These are phyloP conservation scores for Callipepla californica DNA, from an alignment of 2,113 vertebrate genomes.

Conservation along the genomic window DNA sequence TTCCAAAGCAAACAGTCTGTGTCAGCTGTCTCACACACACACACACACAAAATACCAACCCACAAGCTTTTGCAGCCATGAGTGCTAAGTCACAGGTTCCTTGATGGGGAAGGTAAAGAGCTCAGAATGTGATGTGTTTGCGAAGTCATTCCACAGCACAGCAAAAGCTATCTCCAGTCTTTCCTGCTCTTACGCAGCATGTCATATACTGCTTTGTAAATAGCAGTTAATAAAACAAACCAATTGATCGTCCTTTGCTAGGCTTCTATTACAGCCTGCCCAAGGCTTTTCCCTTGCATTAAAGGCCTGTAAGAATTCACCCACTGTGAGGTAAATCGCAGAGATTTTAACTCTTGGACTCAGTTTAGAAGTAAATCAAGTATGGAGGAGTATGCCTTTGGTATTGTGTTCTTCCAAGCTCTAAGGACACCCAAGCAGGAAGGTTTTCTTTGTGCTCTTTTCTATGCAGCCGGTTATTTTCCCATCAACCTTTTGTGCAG, in stretches of 20 bases:
- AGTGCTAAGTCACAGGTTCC: constrained; percentile 62
- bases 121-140: not conserved
- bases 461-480: constrained; percentile 45
- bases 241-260: not conserved
- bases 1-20: constrained; percentile 59
- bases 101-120: constrained; percentile 54
- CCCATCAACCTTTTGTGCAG: constrained; percentile 33
- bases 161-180: constrained; percentile 28
- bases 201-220: constrained; percentile 19
- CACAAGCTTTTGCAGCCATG: not conserved
- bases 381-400: not conserved
- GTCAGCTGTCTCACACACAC: constrained; percentile 55
- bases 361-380: not conserved
- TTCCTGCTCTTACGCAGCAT: not conserved
- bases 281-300: not conserved
- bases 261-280: not conserved
- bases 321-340: not conserved
- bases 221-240: constrained; percentile 15
- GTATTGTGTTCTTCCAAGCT: not conserved
- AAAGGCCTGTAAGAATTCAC: not conserved
- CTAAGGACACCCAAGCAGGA: constrained; percentile 38
- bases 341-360: not conserved
- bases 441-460: constrained; percentile 57
- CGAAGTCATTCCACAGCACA: constrained; percentile 19
- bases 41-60: not conserved